Evolutionary conservation across 2,113 vertebrate genomes (phyloP).

Genomic region (Phoxinus phoxinus): DNA sequence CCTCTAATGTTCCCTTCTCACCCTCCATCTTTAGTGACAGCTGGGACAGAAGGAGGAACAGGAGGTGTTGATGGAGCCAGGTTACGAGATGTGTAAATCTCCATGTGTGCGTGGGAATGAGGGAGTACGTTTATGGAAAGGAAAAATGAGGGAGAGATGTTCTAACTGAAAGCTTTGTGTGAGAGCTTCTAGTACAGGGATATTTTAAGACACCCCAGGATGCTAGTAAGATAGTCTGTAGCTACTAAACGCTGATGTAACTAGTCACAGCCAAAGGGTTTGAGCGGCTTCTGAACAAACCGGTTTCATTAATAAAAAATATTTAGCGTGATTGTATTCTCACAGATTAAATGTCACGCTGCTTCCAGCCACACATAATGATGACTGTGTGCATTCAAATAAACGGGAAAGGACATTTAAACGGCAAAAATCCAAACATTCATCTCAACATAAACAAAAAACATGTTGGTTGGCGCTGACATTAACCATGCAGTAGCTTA

Average conservation of each 20-base stretch:
- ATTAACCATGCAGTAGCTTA: conserved; percentile 43
- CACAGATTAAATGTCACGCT: conserved; percentile 2
- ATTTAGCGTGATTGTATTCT: neutral
- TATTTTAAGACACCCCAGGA: conserved; percentile 6
- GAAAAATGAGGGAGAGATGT: neutral
- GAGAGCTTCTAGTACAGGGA: neutral
- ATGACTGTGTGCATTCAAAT: neutral
- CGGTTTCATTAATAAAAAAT: neutral
- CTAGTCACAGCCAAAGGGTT: neutral
- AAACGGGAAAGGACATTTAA: neutral
- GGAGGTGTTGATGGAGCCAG: conserved; percentile 21
- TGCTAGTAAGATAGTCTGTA: neutral
- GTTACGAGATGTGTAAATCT: conserved; percentile 29
- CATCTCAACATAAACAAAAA: conserved; percentile 59
- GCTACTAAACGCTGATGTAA: neutral
- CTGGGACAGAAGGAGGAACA: conserved; percentile 29
- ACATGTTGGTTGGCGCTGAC: conserved; percentile 46
- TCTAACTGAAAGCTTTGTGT: neutral
- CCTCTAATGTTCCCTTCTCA: neutral
- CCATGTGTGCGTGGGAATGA: conserved; percentile 41
- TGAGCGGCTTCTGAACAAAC: neutral
- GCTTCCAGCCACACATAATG: neutral
- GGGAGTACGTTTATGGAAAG: conserved; percentile 9
- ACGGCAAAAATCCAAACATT: neutral
- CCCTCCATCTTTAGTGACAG: conserved; percentile 13